Base-by-base conservation (phyloP, 2,888 invertebrate genomes). In the Parochlus steinenii region DNA sequence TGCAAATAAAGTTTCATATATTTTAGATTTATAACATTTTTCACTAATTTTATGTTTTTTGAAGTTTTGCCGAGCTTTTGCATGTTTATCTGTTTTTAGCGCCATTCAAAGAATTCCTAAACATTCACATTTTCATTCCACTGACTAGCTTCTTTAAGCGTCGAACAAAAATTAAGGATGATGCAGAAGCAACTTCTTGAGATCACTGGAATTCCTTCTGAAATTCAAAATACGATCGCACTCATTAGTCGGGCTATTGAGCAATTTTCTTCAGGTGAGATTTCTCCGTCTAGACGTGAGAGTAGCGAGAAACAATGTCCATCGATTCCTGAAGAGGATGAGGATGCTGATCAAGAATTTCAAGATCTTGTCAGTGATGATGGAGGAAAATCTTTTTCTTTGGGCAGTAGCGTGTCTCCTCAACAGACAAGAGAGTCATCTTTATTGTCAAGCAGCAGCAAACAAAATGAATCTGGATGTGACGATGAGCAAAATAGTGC, bases 151-250 rank as follows among this genome's bases (percentile, higher is more conserved):
- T 30, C 36, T 6, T 50, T 44, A 12, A 46, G 52, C 10, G 53
- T 58, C 37, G 55, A 58, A 45, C 45, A 51, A 41, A 53, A 56
- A 4, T 41, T 58, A 12, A 44, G 51, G 24, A 54, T 50, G 37
- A 55, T 58, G 56, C 58, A 58, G 39, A 49, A 53, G n/a, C 56
- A 57, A 37, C 39, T 58, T 10, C 51, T 56, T 16, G 56, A 57
- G 47, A 58, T 58, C 22, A 56, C 58, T 17, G 54, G 56, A 42
- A 57, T 58, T 40, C 58, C 58, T 3, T 51, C 49, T 42, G 52
- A 58, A 16, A 45, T 58, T 2, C 51, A 50, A 38, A 56, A 56
- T 3, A 58, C 58, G 3, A 43, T 58, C 41, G 53, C 53, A 43
- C 53, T 56, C 2, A 57, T 58, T 3, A 51, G 58, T 10, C 54